phyloP scores from a whole-genome alignment of 2,113 vertebrate genomes.

The Prinia subflava region DNA sequence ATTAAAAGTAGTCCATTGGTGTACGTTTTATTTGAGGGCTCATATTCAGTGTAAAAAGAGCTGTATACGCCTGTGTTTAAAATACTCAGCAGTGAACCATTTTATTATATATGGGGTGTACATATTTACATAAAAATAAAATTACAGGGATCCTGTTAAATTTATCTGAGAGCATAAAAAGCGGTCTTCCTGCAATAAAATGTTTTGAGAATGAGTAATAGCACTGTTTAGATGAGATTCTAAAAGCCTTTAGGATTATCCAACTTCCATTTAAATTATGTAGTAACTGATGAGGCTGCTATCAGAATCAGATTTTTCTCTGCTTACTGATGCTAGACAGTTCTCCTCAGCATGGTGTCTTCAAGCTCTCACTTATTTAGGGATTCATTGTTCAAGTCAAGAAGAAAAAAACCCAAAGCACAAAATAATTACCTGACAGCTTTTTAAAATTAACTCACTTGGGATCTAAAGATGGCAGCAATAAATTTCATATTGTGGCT shows the following conservation, averaged over 20 bases:
- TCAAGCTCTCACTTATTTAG: conserved; percentile 40
- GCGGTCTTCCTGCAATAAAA: conserved; percentile 11
- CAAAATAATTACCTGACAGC: conserved; percentile 20
- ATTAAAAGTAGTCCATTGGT: neutral
- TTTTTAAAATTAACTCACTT: conserved; percentile 33
- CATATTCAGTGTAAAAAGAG: neutral
- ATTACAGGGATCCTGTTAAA: conserved; percentile 36
- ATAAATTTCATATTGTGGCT: neutral
- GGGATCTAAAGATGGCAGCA: conserved; percentile 2
- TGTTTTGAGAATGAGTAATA: conserved; percentile 50
- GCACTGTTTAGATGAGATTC: conserved; percentile 42
- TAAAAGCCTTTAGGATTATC: conserved; percentile 54
- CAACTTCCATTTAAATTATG: conserved; percentile 56
- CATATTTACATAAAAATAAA: conserved; percentile 52
- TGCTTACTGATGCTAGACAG: conserved; percentile 47
- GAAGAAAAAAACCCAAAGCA: neutral
- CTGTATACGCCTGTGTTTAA: neutral
- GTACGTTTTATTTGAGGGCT: neutral
- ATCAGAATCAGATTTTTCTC: conserved; percentile 48
- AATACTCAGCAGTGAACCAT: neutral
- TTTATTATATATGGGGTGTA: conserved; percentile 29
- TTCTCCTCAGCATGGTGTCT: conserved; percentile 38
- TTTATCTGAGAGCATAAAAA: conserved; percentile 47
- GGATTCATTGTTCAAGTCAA: conserved; percentile 51
- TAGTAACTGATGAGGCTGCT: conserved; percentile 54